These are phyloP conservation scores for Lagenorhynchus albirostris DNA, from an alignment of 2,113 vertebrate genomes.

Conservation along the genomic window DNA sequence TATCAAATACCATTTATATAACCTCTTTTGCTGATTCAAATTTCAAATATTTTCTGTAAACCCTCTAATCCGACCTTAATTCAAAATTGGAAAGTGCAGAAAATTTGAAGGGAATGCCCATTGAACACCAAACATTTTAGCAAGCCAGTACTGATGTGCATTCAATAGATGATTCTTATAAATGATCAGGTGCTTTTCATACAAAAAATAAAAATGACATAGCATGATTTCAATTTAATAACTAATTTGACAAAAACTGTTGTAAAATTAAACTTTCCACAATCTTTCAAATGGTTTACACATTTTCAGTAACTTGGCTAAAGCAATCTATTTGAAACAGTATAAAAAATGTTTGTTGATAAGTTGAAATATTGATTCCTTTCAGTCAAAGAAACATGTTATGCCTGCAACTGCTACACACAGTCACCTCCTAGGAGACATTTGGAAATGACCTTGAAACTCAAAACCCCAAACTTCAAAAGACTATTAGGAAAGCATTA, in stretches of 20 bases:
- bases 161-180: background rate
- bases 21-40: background rate
- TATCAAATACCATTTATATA: background rate
- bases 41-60: background rate
- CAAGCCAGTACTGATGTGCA: background rate
- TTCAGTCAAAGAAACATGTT: background rate
- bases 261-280: background rate
- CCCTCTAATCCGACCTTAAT: background rate
- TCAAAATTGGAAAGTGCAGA: background rate
- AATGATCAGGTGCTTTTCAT: background rate
- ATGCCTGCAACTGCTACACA: background rate
- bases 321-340: background rate
- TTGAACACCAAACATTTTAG: background rate
- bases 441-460: constrained; percentile 3
- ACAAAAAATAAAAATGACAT: background rate
- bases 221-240: background rate
- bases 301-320: background rate
- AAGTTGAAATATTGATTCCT: background rate
- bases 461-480: background rate
- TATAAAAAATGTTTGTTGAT: background rate
- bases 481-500: background rate
- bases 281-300: background rate
- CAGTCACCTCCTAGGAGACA: background rate
- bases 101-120: background rate
- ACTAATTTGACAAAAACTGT: background rate